These are phyloP conservation scores for Agriopis leucophaearia DNA, from an alignment of 2,888 invertebrate genomes.

Conservation along the genomic window DNA sequence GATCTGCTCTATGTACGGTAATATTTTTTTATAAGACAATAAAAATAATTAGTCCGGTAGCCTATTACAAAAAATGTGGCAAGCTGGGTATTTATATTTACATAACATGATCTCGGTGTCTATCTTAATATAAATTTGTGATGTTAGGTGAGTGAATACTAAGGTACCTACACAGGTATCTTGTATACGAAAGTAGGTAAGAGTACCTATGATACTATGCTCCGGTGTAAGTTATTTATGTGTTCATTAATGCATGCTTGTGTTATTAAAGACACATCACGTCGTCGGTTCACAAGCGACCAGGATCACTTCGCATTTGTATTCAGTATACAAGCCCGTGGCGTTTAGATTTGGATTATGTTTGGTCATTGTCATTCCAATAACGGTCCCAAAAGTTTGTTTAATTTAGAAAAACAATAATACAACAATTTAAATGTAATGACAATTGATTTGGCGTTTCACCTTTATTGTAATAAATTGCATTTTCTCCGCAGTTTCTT, in stretches of 20 bases:
- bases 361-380: constrained; percentile 81
- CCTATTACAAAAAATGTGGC: too few relatives aligned
- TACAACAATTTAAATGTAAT: constrained; percentile 66
- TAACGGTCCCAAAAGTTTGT: constrained; percentile 71
- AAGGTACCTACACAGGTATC: constrained; percentile 41
- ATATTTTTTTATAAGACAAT: too few relatives aligned
- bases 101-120: too few relatives aligned
- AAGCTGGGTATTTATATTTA: too few relatives aligned
- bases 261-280: constrained; percentile 83
- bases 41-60: too few relatives aligned
- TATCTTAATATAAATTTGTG: neutral
- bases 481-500: neutral
- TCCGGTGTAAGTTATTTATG: constrained; percentile 57
- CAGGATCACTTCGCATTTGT: constrained; percentile 77
- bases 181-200: constrained; percentile 62
- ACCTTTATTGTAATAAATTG: constrained; percentile 26
- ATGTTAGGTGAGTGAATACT: constrained; percentile 20
- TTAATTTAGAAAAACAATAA: constrained; percentile 77
- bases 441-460: constrained; percentile 38
- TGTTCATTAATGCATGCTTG: constrained; percentile 81
- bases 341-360: constrained; percentile 86
- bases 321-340: constrained; percentile 75
- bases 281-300: constrained; percentile 84
- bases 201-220: constrained; percentile 42
- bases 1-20: too few relatives aligned